phyloP scores from a whole-genome alignment of 2,888 invertebrate species.

The Taenaris catops region DNA sequence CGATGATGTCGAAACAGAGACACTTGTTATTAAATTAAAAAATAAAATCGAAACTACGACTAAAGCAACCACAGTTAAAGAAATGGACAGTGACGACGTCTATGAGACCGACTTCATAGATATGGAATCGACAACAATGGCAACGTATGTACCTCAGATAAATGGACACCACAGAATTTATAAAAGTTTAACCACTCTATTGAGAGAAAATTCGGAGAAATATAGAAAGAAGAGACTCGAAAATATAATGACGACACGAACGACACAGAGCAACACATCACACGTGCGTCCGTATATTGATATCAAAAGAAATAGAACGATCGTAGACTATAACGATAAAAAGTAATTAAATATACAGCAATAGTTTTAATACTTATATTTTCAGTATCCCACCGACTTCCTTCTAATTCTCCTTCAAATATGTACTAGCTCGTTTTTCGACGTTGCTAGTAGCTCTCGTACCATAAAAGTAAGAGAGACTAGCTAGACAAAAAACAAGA shows the following conservation, averaged over 20 bases:
- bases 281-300: constrained; percentile 57
- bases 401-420: background rate
- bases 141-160: constrained; percentile 58
- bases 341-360: background rate
- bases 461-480: too few species aligned
- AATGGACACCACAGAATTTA: constrained; percentile 63
- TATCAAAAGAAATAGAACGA: constrained; percentile 51
- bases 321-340: background rate
- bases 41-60: constrained; percentile 38
- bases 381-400: constrained; percentile 7
- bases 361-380: background rate
- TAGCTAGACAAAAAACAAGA: too few species aligned
- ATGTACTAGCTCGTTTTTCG: too few species aligned
- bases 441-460: too few species aligned
- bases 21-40: constrained; percentile 42
- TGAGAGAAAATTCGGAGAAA: constrained; percentile 40
- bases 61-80: constrained; percentile 18
- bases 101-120: too few species aligned
- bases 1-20: constrained; percentile 31
- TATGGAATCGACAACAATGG: constrained; percentile 23
- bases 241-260: constrained; percentile 42
- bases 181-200: constrained; percentile 38
- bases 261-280: constrained; percentile 38
- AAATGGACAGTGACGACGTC: too few species aligned
- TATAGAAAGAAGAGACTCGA: constrained; percentile 52